Percentiles rank a stretch among this genome's conserved stretches.
Evolutionary conservation across 2,797 vertebrate species (phyloP).

Genomic region (Notolepis coatsorum): DNA sequence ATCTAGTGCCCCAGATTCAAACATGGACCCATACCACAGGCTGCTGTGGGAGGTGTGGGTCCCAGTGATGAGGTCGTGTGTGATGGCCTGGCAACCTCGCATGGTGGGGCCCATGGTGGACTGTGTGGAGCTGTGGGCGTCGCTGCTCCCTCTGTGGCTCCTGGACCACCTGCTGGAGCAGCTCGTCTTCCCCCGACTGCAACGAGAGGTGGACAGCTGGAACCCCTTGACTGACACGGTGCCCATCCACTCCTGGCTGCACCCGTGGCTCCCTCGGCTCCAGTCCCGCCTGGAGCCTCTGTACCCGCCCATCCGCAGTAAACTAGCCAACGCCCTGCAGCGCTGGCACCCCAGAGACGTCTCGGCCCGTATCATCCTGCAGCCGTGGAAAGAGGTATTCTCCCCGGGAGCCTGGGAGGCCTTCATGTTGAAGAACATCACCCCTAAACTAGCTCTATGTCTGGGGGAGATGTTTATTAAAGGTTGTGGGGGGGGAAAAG

Average conservation of each 20-base stretch:
- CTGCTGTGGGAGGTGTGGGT: conserved; percentile 92
- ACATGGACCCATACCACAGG: conserved; percentile 90
- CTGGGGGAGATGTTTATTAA: conserved; percentile 87
- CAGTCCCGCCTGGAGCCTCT: conserved; percentile 85
- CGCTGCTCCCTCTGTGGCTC: conserved; percentile 85
- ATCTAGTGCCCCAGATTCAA: conserved; percentile 81
- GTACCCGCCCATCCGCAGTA: conserved; percentile 88
- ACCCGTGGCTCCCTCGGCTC: too few relatives aligned
- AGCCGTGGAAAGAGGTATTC: too few relatives aligned
- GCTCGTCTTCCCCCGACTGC: conserved; percentile 89
- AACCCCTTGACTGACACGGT: too few relatives aligned
- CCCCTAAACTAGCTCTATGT: conserved; percentile 90
- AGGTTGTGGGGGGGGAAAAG: conserved; percentile 91
- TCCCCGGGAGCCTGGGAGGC: too few relatives aligned
- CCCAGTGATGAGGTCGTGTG: conserved; percentile 81
- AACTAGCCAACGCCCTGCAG: too few relatives aligned
- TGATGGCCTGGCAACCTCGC: conserved; percentile 87
- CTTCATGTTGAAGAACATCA: conserved; percentile 91
- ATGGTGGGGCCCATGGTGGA: conserved; percentile 89
- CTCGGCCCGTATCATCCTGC: conserved; percentile 89
- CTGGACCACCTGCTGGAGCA: conserved; percentile 88
- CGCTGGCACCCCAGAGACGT: conserved; percentile 91
- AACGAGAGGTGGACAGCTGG: conserved; percentile 90
- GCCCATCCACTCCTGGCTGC: too few relatives aligned
- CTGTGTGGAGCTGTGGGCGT: conserved; percentile 88